phyloP scores from a whole-genome alignment of 2,888 invertebrate species.

The Trissoscelio sp. region DNA sequence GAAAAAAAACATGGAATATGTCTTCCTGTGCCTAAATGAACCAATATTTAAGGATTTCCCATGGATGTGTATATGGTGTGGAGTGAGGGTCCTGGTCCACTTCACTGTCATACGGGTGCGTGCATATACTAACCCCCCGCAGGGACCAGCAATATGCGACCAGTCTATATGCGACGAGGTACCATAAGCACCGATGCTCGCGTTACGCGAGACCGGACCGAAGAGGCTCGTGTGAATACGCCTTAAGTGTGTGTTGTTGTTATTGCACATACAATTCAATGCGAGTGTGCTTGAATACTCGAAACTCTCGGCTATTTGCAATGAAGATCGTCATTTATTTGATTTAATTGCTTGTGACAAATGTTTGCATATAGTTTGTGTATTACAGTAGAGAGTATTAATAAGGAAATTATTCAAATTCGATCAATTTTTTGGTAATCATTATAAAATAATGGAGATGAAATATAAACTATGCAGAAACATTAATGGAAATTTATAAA shows the following conservation, averaged over 20 bases:
- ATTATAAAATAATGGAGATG: too few relatives aligned
- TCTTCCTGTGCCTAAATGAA: constrained; percentile 76
- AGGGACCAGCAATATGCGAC: constrained; percentile 80
- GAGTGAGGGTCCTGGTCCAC: constrained; percentile 76
- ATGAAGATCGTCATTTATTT: constrained; percentile 27
- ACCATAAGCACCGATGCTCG: constrained; percentile 78
- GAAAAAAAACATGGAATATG: constrained; percentile 12
- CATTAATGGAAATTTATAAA: too few relatives aligned
- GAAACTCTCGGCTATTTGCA: constrained; percentile 18
- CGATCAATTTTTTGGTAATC: too few relatives aligned
- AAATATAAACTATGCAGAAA: too few relatives aligned
- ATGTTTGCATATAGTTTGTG: background rate
- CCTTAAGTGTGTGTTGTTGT: constrained; percentile 73
- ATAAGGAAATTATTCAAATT: too few relatives aligned
- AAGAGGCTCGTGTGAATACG: constrained; percentile 77
- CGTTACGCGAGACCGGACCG: constrained; percentile 68
- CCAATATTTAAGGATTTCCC: constrained; percentile 81
- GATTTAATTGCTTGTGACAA: constrained; percentile 7
- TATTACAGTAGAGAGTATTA: too few relatives aligned
- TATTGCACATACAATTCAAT: constrained; percentile 69
- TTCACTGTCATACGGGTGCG: constrained; percentile 79
- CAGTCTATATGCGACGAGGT: constrained; percentile 74
- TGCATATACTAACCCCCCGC: constrained; percentile 77
- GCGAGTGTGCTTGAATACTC: constrained; percentile 12
- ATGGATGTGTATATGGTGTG: constrained; percentile 80